A percentile compares a stretch with the other conserved stretches of the same genome.
Conservation (phyloP, 2,797 vertebrate genomes). For the Antrozous pallidus region DNA sequence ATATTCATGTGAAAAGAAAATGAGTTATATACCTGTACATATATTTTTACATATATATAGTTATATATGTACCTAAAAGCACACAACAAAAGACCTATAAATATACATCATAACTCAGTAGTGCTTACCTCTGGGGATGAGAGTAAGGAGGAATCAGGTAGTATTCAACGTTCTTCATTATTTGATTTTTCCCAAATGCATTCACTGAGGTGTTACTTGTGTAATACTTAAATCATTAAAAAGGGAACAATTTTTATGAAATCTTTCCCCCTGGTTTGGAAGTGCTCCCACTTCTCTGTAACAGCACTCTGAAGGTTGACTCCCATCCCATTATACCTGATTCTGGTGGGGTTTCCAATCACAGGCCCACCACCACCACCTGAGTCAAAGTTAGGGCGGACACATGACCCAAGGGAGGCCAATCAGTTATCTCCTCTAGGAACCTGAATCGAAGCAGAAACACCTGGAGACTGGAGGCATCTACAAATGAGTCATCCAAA, state of each 20-base stretch:
- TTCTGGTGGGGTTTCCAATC: background rate
- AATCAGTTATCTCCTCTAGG: background rate
- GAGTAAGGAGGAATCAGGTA: background rate
- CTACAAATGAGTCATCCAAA: background rate
- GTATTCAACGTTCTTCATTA: background rate
- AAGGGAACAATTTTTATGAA: background rate
- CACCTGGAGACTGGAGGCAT: background rate
- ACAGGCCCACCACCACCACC: background rate
- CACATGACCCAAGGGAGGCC: background rate
- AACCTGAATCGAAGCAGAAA: background rate
- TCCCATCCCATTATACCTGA: background rate
- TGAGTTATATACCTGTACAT: background rate
- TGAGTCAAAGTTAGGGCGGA: background rate
- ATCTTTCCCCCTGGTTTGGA: background rate
- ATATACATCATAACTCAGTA: background rate
- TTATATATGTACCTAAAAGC: background rate
- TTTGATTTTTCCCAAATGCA: background rate
- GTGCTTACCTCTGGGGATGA: background rate
- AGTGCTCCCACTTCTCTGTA: background rate
- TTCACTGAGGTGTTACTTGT: background rate
- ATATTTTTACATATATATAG: background rate
- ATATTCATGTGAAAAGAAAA: background rate
- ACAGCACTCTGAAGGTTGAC: no score
- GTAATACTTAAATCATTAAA: background rate
- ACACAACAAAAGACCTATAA: background rate